Evolutionary conservation across 2,888 invertebrate genomes (phyloP).

Genomic region (Pomacea canaliculata): DNA sequence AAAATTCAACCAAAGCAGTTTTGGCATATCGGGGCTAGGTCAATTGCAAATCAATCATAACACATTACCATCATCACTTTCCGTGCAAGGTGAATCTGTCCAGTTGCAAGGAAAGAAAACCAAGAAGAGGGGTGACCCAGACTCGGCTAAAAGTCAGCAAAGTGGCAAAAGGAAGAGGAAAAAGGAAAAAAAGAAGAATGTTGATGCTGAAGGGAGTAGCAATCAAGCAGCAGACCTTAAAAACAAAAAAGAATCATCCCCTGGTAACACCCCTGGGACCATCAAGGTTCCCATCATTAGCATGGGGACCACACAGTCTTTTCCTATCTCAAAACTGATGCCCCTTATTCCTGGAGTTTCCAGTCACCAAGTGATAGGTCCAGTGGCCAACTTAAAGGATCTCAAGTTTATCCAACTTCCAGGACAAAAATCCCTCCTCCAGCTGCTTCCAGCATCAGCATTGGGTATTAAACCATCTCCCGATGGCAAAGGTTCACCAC

Average conservation of each 20-base stretch:
- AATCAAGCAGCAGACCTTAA: neutral
- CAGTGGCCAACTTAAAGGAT: constrained; percentile 6
- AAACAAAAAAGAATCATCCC: neutral
- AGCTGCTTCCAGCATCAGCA: constrained; percentile 21
- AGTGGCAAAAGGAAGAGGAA: constrained; percentile 8
- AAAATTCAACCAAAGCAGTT: neutral
- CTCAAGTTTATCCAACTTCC: constrained; percentile 31
- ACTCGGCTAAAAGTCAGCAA: neutral
- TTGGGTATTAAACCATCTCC: constrained; percentile 6
- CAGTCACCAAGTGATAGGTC: neutral
- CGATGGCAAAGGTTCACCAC: constrained; percentile 6
- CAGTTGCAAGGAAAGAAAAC: neutral
- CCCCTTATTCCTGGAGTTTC: neutral
- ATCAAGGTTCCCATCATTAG: neutral
- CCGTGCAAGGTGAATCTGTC: neutral
- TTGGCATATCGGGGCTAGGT: constrained; percentile 27
- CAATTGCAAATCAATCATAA: constrained; percentile 21
- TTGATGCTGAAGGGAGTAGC: neutral
- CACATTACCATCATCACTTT: neutral
- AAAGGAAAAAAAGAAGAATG: constrained; percentile 21
- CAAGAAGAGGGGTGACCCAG: neutral
- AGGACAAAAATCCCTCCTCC: constrained; percentile 26
- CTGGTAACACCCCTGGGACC: neutral
- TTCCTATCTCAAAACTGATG: neutral
- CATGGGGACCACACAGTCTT: neutral